Evolutionary conservation across 1,140 invertebrate species (phyloP).

Genomic region (Papilio xuthus): DNA sequence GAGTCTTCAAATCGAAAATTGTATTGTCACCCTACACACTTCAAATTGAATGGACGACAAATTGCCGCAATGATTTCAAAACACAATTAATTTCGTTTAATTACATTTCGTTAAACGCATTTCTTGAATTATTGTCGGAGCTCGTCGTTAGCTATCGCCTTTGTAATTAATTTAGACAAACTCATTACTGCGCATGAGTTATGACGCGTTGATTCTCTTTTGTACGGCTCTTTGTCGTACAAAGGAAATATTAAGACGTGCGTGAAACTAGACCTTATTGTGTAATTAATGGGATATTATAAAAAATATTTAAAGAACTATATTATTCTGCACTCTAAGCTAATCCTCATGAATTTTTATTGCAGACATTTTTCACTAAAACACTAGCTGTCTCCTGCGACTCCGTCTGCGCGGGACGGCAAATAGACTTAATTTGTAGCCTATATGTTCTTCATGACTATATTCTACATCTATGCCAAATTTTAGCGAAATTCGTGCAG

Average conservation of each 20-base stretch:
- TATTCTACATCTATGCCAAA: no score
- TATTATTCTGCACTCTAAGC: no score
- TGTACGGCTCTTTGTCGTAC: background rate
- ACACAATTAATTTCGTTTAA: conserved; percentile 37
- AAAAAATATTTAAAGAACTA: conserved; percentile 15
- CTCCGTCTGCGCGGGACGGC: no score
- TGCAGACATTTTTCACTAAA: no score
- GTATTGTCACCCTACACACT: background rate
- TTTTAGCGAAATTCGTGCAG: no score
- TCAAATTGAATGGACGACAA: conserved; percentile 34
- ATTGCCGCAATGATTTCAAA: conserved; percentile 32
- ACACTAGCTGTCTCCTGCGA: no score
- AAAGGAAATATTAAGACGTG: conserved; percentile 35
- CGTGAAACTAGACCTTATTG: conserved; percentile 33
- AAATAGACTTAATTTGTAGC: no score
- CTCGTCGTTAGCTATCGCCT: conserved; percentile 32
- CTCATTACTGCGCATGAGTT: conserved; percentile 30
- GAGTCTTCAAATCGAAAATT: background rate
- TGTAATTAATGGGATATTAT: conserved; percentile 18
- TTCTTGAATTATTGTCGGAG: conserved; percentile 31
- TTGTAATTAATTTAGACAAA: conserved; percentile 39
- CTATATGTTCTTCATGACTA: no score
- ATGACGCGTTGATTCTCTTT: conserved; percentile 29
- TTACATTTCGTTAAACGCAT: conserved; percentile 37
- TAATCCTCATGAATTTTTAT: no score